phyloP scores from a whole-genome alignment of 37 sponge, comb jelly and placozoan genomes.

The Mnemiopsis leidyi region DNA sequence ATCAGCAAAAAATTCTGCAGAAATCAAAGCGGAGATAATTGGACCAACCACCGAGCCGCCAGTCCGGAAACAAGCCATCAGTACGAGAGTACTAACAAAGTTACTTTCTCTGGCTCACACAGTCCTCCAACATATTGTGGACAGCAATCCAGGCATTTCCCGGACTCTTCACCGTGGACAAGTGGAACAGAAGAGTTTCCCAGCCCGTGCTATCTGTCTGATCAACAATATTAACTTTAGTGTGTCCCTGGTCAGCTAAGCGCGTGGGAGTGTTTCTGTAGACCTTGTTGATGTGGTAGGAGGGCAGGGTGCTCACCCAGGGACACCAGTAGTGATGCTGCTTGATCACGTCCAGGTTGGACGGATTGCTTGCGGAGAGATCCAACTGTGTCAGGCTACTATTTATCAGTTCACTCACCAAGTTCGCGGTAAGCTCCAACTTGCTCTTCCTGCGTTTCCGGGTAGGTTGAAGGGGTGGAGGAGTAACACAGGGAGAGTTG shows the following conservation, averaged over 20 bases:
- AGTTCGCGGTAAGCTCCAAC: background rate
- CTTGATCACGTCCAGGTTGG: background rate
- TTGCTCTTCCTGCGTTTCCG: background rate
- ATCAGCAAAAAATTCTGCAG: no score
- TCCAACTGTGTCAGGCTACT: background rate
- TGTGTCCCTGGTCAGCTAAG: background rate
- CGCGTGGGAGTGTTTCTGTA: background rate
- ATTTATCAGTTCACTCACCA: background rate
- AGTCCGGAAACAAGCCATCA: no score
- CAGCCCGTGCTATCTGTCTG: background rate
- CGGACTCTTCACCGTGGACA: background rate
- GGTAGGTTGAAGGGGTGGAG: background rate
- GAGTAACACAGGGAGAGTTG: no score
- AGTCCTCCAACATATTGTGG: background rate
- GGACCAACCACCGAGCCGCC: no score
- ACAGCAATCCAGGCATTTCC: slow-evolving; percentile 29
- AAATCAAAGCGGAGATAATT: no score
- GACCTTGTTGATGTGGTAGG: background rate
- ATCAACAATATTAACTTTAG: background rate
- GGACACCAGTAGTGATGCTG: slow-evolving; percentile 18
- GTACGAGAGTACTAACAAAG: no score
- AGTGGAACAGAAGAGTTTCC: background rate
- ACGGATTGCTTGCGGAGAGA: background rate
- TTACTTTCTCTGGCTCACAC: background rate
- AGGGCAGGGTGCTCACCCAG: background rate